phyloP scores from a whole-genome alignment of 2,888 invertebrate genomes.

The Muscina levida region DNA sequence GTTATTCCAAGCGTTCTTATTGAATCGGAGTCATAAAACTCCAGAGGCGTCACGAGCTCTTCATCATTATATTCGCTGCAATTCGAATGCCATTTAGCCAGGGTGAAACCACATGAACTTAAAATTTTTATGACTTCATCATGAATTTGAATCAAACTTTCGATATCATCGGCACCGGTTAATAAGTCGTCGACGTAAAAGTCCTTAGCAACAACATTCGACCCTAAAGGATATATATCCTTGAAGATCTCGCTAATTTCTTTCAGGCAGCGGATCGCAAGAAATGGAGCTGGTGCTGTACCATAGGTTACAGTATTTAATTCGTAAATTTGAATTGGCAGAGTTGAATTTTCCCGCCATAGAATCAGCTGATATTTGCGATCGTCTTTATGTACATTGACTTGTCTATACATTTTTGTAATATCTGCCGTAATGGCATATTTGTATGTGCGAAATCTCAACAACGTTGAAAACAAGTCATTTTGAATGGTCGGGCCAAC shows the following conservation, averaged over 20 bases:
- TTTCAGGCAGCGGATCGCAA: too few relatives aligned
- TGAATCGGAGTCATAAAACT: too few relatives aligned
- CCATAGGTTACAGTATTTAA: too few relatives aligned
- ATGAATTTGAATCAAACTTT: not conserved
- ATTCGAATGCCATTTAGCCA: too few relatives aligned
- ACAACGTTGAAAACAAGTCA: conserved; percentile 30
- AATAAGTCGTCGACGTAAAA: conserved; percentile 34
- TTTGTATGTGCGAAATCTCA: conserved; percentile 31
- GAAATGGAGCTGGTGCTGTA: too few relatives aligned
- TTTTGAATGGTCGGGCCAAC: conserved; percentile 43
- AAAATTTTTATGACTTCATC: too few relatives aligned
- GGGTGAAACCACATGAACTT: too few relatives aligned
- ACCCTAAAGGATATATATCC: too few relatives aligned
- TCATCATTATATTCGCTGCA: too few relatives aligned
- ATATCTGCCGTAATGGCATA: conserved; percentile 29
- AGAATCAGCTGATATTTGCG: conserved; percentile 32
- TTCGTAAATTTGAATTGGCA: not conserved
- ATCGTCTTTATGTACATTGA: too few relatives aligned
- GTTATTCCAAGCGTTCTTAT: not conserved
- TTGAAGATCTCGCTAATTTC: too few relatives aligned
- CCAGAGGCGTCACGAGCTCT: not conserved
- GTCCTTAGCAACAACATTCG: conserved; percentile 3
- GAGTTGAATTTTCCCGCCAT: conserved; percentile 31
- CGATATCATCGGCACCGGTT: conserved; percentile 10
- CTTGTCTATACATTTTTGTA: too few relatives aligned